Evolutionary conservation across 92 coral and sea anemone species (phyloP), one percentile per base, ranked within the genome.

Genomic region (Porites evermanni): DNA sequence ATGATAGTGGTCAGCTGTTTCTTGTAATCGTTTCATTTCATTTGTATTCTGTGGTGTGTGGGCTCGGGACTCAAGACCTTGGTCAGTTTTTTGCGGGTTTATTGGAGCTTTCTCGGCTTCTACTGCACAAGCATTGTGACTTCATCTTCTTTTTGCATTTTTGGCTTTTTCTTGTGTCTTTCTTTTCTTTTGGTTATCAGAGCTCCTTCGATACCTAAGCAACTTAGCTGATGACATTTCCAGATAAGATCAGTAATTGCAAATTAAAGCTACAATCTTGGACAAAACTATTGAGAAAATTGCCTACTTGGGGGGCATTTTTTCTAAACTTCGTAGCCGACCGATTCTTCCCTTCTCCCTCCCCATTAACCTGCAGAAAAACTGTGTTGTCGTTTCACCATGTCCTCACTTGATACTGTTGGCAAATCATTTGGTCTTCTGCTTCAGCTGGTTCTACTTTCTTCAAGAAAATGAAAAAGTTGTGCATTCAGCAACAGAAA

Each of bases 1-100:
- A 69, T 86, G 82, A 50, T 79, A 86, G 16, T 80, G 85, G 60
- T 53, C 72, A 1, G 84, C 90, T 14, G 9, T 58, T 23, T 67
- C 84, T 7, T 56, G 23, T 21, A 2, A 14, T 38, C 21, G 1
- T 63, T 67, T 67, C 19, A 14, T 23, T 80, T 67, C 54, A 44
- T 70, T 32, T 10, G 4, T 21, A 6, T 13, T 61, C 7, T 12
- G 47, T 3, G 2, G 29, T 24, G 71, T 29, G 32, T 29, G 2
- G 32, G 32, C 32, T 29, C 32, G 3, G 32, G 32, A 29, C 32
- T 29, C 32, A 29, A 29, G 32, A 29, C 32, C 67, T 70, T 44
- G 53, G 17, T 16, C 76, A 16, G 44, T 17, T 68, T 80, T 38
- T 13, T 24, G 69, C 0, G 10, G 18, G 65, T 10, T 3, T 67